These are phyloP conservation scores for Rhinoptilus africanus DNA, from an alignment of 2,113 vertebrate genomes.

Conservation along the genomic window DNA sequence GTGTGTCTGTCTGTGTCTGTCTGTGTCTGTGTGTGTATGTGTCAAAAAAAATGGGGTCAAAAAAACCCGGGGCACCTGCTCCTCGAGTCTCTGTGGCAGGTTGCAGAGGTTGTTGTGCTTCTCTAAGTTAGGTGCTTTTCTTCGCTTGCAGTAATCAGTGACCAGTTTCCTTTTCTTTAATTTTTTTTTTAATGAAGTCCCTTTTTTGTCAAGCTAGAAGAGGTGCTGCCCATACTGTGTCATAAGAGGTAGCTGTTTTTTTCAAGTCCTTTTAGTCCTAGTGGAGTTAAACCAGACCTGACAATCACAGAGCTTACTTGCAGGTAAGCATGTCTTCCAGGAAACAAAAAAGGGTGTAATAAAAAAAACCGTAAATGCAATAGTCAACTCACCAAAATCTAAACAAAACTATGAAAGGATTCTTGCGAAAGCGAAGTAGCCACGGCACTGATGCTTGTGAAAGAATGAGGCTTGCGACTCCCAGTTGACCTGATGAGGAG, in stretches of 20 bases:
- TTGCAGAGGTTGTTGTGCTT: background rate
- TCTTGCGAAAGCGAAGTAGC: background rate
- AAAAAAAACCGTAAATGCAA: background rate
- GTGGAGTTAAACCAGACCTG: background rate
- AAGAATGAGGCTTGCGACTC: background rate
- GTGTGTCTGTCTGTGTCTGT: accelerated
- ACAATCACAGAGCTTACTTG: background rate
- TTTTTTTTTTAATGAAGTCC: background rate
- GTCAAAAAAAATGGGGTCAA: too few relatives aligned
- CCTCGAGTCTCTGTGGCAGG: background rate
- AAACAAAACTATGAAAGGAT: background rate
- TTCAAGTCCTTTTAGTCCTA: background rate
- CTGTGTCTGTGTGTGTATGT: accelerated
- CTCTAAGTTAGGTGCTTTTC: background rate
- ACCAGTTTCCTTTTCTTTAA: background rate
- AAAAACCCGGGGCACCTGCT: too few relatives aligned
- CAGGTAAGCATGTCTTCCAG: background rate
- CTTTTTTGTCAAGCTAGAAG: background rate
- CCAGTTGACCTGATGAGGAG: background rate
- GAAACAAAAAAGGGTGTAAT: accelerated
- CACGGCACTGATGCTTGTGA: background rate
- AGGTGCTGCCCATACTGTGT: background rate
- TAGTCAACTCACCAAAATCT: background rate
- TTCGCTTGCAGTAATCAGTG: background rate
- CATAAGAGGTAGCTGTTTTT: background rate